Percentiles rank a stretch among this genome's conserved stretches.
These are phyloP conservation scores for Muscina levida DNA, from an alignment of 2,888 invertebrate species.

Conservation along the genomic window DNA sequence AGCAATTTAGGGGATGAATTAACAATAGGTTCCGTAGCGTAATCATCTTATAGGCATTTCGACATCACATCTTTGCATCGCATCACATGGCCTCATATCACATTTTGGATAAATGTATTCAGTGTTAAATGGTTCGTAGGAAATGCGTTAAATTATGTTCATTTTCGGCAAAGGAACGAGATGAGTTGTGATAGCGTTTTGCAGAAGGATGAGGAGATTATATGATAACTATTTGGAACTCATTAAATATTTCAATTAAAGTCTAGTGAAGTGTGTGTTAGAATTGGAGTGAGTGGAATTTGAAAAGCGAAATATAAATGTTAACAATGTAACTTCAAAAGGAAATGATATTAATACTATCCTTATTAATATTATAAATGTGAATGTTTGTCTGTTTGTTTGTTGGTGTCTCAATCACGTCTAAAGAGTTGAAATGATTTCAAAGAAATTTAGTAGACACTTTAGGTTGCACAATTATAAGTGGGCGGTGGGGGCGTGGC, in stretches of 20 bases:
- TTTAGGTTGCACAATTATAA: too few species aligned
- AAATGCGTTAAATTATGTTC: slow-evolving; percentile 12
- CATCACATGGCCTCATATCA: not conserved
- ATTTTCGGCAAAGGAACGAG: not conserved
- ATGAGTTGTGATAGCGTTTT: not conserved
- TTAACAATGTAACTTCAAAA: too few species aligned
- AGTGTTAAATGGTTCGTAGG: slow-evolving; percentile 8
- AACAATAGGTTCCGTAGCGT: not conserved
- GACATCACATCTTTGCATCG: not conserved
- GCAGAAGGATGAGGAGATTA: not conserved
- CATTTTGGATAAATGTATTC: slow-evolving; percentile 16
- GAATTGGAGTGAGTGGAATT: not conserved
- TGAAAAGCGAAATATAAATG: too few species aligned
- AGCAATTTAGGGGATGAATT: slow-evolving; percentile 15
- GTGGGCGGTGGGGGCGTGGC: too few species aligned
- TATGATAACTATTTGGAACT: not conserved
- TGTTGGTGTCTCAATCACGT: too few species aligned
- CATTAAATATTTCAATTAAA: slow-evolving; percentile 1
- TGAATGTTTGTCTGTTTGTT: too few species aligned
- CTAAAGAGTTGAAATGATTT: too few species aligned
- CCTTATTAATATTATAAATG: too few species aligned
- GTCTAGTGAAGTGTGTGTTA: not conserved
- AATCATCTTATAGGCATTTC: not conserved
- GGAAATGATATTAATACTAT: too few species aligned
- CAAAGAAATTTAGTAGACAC: too few species aligned